phyloP scores from a whole-genome alignment of 2,113 vertebrate species.

The Ictalurus furcatus region DNA sequence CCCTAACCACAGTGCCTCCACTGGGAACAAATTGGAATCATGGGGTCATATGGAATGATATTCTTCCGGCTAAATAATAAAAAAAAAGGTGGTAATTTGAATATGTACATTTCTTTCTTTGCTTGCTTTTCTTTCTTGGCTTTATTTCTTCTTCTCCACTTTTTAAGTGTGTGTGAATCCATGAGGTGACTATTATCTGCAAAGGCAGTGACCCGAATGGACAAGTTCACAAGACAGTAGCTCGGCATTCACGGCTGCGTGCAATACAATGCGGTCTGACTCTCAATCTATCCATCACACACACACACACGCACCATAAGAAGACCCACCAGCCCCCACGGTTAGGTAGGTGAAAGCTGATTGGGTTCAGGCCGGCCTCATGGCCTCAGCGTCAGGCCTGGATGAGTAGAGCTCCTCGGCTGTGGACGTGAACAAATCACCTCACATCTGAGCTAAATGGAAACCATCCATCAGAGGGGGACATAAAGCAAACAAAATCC shows the following conservation, averaged over 20 bases:
- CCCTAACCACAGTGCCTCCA: not conserved
- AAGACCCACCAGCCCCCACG: not conserved
- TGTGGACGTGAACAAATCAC: conserved; percentile 57
- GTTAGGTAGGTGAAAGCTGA: not conserved
- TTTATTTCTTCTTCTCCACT: too few species aligned
- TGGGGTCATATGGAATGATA: not conserved
- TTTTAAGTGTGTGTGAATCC: not conserved
- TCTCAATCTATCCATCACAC: not conserved
- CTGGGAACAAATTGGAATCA: not conserved
- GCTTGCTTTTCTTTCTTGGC: not conserved
- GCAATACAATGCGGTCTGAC: not conserved
- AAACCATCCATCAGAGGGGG: conserved; percentile 55
- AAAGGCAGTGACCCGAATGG: conserved; percentile 17
- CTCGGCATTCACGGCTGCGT: not conserved
- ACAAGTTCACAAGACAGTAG: conserved; percentile 16
- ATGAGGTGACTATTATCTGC: conserved; percentile 20
- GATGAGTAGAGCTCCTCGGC: not conserved
- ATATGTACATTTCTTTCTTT: not conserved
- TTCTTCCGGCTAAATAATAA: not conserved
- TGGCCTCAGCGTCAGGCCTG: conserved; percentile 17
- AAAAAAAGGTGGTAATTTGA: not conserved
- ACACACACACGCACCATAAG: not conserved
- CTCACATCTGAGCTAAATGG: conserved; percentile 53
- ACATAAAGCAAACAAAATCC: conserved; percentile 45
- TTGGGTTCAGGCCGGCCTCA: conserved; percentile 12